Evolutionary conservation across 2,888 invertebrate genomes (phyloP).

Genomic region (Trileptium ribeirensis): DNA sequence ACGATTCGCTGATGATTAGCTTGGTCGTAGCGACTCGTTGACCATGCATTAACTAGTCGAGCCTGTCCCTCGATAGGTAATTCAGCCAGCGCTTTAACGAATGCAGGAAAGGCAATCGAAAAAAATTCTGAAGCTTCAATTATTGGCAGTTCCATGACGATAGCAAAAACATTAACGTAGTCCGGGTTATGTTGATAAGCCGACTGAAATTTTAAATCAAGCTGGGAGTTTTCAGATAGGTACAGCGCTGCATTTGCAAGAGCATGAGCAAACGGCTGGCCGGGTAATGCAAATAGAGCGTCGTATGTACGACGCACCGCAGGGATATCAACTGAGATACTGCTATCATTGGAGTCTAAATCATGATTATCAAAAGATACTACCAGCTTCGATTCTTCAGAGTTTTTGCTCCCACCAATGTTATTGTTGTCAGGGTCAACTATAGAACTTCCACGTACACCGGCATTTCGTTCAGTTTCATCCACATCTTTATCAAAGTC

Average conservation of each 20-base stretch:
- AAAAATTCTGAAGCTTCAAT: constrained; percentile 62
- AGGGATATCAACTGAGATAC: constrained; percentile 49
- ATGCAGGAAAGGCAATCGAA: constrained; percentile 70
- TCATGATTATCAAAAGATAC: not conserved
- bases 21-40: no score
- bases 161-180: constrained; percentile 62
- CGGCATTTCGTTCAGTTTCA: no score
- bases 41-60: not conserved
- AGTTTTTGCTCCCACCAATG: no score
- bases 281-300: constrained; percentile 55
- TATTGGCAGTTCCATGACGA: constrained; percentile 70
- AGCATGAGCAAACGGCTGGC: constrained; percentile 60
- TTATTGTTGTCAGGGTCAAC: no score
- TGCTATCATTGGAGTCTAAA: not conserved
- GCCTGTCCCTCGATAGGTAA: constrained; percentile 65
- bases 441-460: no score
- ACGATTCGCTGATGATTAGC: no score
- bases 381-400: not conserved
- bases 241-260: constrained; percentile 68
- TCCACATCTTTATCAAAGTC: no score
- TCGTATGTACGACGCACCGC: constrained; percentile 66
- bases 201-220: constrained; percentile 62
- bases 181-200: constrained; percentile 54
- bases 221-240: constrained; percentile 65
- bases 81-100: constrained; percentile 65